A percentile compares a stretch with the other conserved stretches of the same genome.
These are phyloP conservation scores for Diarsia dahlii DNA, from an alignment of 2,888 invertebrate species.

Conservation along the genomic window DNA sequence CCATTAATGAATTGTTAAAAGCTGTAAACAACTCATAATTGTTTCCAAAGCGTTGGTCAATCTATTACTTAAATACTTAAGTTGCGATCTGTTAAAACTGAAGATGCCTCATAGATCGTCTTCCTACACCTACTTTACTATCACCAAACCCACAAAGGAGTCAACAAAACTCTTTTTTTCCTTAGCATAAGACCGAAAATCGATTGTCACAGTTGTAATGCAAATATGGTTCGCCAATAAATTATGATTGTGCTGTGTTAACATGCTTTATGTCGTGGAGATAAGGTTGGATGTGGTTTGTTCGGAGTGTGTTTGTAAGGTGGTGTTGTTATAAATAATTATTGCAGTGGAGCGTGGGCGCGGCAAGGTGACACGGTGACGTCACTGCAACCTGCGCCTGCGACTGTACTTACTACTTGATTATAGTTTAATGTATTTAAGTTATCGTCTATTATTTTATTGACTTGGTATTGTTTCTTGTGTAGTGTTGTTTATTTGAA, in stretches of 20 bases:
- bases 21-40: conserved; percentile 34
- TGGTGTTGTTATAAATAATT: conserved; percentile 65
- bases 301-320: conserved; percentile 25
- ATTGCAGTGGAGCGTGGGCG: conserved; percentile 72
- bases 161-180: conserved; percentile 17
- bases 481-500: background rate
- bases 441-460: conserved; percentile 45
- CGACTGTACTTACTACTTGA: conserved; percentile 57
- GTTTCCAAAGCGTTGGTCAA: conserved; percentile 52
- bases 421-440: conserved; percentile 51
- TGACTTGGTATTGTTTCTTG: conserved; percentile 7
- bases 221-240: conserved; percentile 42
- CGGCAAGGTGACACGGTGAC: conserved; percentile 79
- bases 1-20: conserved; percentile 16
- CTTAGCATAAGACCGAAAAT: conserved; percentile 40
- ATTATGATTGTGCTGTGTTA: conserved; percentile 38
- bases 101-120: conserved; percentile 60
- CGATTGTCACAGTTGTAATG: conserved; percentile 10
- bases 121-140: conserved; percentile 60
- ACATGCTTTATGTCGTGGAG: conserved; percentile 37
- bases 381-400: conserved; percentile 72
- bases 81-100: conserved; percentile 54
- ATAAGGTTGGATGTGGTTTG: conserved; percentile 59
- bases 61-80: conserved; percentile 47
- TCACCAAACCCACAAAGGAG: conserved; percentile 23